Evolutionary conservation across 1,140 invertebrate genomes (phyloP), one percentile per base, ranked within the genome.

Genomic region (Lepidurus couesii): DNA sequence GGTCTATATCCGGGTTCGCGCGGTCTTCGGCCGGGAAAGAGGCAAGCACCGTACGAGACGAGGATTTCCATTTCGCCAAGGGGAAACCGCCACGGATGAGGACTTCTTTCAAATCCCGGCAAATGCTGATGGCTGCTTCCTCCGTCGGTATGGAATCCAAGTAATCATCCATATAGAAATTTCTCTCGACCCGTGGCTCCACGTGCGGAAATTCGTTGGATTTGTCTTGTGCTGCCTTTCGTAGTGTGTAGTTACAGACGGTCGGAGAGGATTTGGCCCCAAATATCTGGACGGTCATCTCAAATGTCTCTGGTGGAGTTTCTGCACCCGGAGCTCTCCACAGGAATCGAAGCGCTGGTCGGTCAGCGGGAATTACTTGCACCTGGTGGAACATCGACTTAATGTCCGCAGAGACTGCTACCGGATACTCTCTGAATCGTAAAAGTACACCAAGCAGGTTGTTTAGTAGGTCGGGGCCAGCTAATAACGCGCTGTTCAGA

Each of bases 341-440:
- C 16, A 80, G 53, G 76, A 81, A 65, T 16, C 76, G 75, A n/a
- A 80, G 74, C 16, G 76, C 44, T n/a, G 26, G 24, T 42, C n/a
- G 9, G 44, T 81, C 80, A 42, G 74, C 3, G n/a, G 24, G 21
- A 7, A 73, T 43, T 7, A 78, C 47, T 0, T 42, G 76, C 13
- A 81, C 80, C 47, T 80, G 80, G 24, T 81, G 80, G 75, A 77
- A 80, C 79, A 80, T n/a, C 42, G n/a, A n/a, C n/a, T n/a, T n/a
- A n/a, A n/a, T n/a, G n/a, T n/a, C n/a, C n/a, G n/a, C n/a, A n/a
- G n/a, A 74, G 13, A 81, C 9, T 1, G 79, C 73, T 7, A 81
- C 73, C 24, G 34, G 11, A 43, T 75, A 26, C 34, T 44, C 11
- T 4, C 80, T 43, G 65, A 81, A 80, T 9, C 75, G 73, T 7